A percentile compares a stretch with the other conserved stretches of the same genome.
phyloP scores from a whole-genome alignment of 92 coral and sea anemone genomes.

The Umimayanthus chanpuru region DNA sequence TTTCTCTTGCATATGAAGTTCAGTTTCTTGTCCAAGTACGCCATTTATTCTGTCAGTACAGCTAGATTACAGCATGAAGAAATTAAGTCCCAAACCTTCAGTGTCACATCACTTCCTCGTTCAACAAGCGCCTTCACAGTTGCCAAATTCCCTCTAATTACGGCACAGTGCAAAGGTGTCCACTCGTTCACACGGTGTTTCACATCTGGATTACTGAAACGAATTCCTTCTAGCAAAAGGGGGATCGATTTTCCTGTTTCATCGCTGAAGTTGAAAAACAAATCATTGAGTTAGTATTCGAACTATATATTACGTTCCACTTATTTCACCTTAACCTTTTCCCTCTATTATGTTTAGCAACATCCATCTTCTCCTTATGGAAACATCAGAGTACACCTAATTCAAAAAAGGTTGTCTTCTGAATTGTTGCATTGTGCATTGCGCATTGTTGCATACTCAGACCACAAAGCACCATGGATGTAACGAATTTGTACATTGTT shows the following conservation, averaged over 20 bases:
- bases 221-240: conserved; percentile 13
- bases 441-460: too few species aligned
- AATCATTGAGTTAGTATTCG: neutral
- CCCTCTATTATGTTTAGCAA: too few species aligned
- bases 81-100: neutral
- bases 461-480: too few species aligned
- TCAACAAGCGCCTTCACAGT: neutral
- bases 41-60: neutral
- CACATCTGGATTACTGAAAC: conserved; percentile 1
- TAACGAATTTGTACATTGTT: too few species aligned
- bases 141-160: neutral
- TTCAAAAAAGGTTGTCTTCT: too few species aligned
- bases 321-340: too few species aligned
- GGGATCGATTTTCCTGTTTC: conserved; percentile 10
- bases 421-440: too few species aligned
- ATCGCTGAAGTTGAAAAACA: neutral
- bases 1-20: too few species aligned
- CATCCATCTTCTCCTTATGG: too few species aligned
- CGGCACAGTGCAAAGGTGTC: conserved; percentile 7
- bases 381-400: too few species aligned
- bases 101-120: conserved; percentile 3
- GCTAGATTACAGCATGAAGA: neutral
- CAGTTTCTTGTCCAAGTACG: too few species aligned
- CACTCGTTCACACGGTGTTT: neutral
- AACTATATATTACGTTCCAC: too few species aligned